These are phyloP conservation scores for Muscidifurax raptorellus DNA, from an alignment of 1,140 invertebrate species.

Conservation along the genomic window DNA sequence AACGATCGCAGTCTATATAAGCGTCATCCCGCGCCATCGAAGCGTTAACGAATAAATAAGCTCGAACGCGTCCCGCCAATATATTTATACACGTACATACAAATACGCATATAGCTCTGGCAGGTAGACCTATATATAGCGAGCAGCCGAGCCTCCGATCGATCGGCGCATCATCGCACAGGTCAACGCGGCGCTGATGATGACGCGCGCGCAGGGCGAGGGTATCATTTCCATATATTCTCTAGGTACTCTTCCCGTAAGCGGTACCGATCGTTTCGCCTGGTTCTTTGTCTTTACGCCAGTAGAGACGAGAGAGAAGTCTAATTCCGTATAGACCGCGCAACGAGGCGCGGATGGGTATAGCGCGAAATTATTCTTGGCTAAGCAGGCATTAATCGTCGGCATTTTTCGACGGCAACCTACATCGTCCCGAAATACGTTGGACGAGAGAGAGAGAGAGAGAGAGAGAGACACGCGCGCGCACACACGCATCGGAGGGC, in stretches of 20 bases:
- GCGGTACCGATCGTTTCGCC: neutral
- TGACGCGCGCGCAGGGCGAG: neutral
- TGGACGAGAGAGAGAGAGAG: neutral
- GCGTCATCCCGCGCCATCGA: too few relatives aligned
- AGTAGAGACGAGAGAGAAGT: neutral
- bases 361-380: neutral
- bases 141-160: neutral
- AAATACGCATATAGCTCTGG: neutral
- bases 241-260: neutral
- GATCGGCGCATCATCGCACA: neutral
- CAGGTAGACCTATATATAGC: too few relatives aligned
- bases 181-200: neutral
- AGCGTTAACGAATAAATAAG: neutral
- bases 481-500: too few relatives aligned
- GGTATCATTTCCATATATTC: too few relatives aligned
- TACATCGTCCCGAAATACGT: neutral
- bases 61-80: neutral
- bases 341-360: neutral
- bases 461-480: too few relatives aligned
- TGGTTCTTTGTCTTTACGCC: neutral
- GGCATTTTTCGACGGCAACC: neutral
- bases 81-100: neutral
- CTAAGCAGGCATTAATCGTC: constrained; percentile 1
- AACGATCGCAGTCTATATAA: too few relatives aligned
- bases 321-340: neutral